Conservation (phyloP, 1,140 invertebrate species). For the Zophobas atratus region DNA sequence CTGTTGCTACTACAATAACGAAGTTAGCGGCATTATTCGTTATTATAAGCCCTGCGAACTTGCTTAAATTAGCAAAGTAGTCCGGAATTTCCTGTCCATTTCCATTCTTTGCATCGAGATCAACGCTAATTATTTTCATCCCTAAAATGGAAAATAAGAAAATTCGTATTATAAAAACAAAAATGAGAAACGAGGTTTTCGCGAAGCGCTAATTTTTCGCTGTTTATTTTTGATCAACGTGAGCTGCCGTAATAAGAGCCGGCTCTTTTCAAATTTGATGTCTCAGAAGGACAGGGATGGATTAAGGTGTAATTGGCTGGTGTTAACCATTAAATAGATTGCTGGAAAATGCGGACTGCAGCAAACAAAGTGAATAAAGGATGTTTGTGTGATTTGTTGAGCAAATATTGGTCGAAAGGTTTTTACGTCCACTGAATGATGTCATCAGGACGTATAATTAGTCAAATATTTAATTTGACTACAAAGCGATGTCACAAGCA, state of each 20-base stretch:
- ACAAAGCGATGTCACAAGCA: background rate
- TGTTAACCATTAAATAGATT: conserved; percentile 15
- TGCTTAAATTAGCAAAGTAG: conserved; percentile 39
- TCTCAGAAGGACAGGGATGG: conserved; percentile 21
- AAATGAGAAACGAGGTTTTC: background rate
- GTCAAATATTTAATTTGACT: conserved; percentile 6
- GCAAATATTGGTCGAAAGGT: conserved; percentile 21
- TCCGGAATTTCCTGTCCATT: conserved; percentile 41
- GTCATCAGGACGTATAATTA: background rate
- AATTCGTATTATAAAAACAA: conserved; percentile 21
- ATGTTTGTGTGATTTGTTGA: conserved; percentile 1
- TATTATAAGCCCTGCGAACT: conserved; percentile 31
- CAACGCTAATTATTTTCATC: conserved; percentile 22
- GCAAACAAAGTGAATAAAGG: background rate
- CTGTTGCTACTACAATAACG: conserved; percentile 38
- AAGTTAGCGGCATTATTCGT: conserved; percentile 39
- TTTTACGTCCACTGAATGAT: background rate
- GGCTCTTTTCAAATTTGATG: conserved; percentile 31
- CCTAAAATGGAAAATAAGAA: background rate
- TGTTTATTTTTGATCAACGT: conserved; percentile 23
- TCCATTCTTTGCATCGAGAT: conserved; percentile 19
- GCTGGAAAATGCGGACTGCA: background rate
- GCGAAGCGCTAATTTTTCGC: background rate
- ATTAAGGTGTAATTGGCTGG: conserved; percentile 26
- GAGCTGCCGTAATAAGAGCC: conserved; percentile 2